phyloP scores from a whole-genome alignment of 1,140 invertebrate genomes.

The Hesperophylax magnus region DNA sequence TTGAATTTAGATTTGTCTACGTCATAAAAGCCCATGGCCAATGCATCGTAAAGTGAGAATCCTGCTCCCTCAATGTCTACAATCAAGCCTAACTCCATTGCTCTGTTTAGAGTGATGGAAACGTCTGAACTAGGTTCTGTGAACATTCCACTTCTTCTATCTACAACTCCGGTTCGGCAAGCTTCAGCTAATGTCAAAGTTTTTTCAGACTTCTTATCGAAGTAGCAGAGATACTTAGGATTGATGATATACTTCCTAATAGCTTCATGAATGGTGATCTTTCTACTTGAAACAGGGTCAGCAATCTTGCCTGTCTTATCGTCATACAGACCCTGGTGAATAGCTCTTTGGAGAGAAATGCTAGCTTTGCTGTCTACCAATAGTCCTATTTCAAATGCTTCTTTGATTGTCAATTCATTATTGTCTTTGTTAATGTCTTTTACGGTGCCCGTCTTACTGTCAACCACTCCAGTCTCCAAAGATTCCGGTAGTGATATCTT shows the following conservation, averaged over 20 bases:
- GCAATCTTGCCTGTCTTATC: conserved; percentile 85
- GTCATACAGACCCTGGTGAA: conserved; percentile 90
- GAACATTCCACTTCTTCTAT: conserved; percentile 84
- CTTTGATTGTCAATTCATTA: conserved; percentile 79
- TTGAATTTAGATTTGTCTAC: conserved; percentile 80
- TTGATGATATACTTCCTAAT: conserved; percentile 85
- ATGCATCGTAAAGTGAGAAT: conserved; percentile 86
- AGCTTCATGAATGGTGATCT: conserved; percentile 87
- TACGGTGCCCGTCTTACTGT: conserved; percentile 81
- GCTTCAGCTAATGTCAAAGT: conserved; percentile 83
- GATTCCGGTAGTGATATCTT: conserved; percentile 84
- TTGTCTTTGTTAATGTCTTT: conserved; percentile 78
- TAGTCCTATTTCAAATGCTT: conserved; percentile 86
- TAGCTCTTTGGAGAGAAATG: conserved; percentile 87
- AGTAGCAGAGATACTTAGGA: conserved; percentile 85
- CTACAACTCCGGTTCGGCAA: conserved; percentile 86
- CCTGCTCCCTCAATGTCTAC: conserved; percentile 87
- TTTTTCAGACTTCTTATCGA: conserved; percentile 79
- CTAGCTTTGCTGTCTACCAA: conserved; percentile 85
- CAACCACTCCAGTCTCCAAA: conserved; percentile 80
- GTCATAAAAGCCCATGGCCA: conserved; percentile 88
- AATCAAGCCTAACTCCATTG: conserved; percentile 83
- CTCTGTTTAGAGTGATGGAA: conserved; percentile 78
- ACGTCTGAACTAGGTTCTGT: conserved; percentile 78
- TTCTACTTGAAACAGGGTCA: conserved; percentile 82